These are phyloP conservation scores for Aptenodytes patagonicus DNA, from an alignment of 2,113 vertebrate species.

Conservation along the genomic window DNA sequence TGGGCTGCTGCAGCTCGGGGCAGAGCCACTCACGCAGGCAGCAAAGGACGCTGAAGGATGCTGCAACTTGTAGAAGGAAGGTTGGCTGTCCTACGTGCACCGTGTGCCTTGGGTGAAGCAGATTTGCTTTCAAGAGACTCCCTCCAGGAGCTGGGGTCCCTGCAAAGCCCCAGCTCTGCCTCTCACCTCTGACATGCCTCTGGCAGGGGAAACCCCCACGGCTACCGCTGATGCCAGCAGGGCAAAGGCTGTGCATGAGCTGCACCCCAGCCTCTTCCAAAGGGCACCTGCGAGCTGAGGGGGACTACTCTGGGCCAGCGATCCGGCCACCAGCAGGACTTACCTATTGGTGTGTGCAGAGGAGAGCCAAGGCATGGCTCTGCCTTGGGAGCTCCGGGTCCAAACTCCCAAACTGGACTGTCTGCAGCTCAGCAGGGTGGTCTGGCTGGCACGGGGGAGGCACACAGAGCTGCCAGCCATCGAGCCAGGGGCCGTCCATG, in stretches of 20 bases:
- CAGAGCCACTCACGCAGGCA: not conserved
- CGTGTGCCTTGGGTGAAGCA: rapidly evolving
- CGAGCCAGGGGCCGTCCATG: not conserved
- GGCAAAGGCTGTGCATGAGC: not conserved
- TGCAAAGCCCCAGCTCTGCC: not conserved
- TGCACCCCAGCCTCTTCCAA: not conserved
- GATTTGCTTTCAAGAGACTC: not conserved
- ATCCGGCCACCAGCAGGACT: not conserved
- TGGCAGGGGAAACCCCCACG: rapidly evolving
- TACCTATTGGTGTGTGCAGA: not conserved
- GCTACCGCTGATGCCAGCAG: rapidly evolving
- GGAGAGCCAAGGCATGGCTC: not conserved
- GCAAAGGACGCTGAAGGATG: not conserved
- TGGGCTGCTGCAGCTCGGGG: not conserved
- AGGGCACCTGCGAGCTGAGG: not conserved
- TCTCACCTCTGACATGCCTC: not conserved
- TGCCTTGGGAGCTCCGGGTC: not conserved
- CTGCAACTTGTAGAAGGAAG: not conserved
- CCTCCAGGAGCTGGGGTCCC: not conserved
- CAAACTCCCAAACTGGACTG: not conserved
- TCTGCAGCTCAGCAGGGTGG: not conserved
- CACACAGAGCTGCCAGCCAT: not conserved
- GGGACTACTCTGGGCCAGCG: not conserved
- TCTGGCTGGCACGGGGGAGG: not conserved
- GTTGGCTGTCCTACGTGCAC: not conserved